Evolutionary conservation across 2,797 vertebrate genomes (phyloP).

Genomic region (Miichthys miiuy): DNA sequence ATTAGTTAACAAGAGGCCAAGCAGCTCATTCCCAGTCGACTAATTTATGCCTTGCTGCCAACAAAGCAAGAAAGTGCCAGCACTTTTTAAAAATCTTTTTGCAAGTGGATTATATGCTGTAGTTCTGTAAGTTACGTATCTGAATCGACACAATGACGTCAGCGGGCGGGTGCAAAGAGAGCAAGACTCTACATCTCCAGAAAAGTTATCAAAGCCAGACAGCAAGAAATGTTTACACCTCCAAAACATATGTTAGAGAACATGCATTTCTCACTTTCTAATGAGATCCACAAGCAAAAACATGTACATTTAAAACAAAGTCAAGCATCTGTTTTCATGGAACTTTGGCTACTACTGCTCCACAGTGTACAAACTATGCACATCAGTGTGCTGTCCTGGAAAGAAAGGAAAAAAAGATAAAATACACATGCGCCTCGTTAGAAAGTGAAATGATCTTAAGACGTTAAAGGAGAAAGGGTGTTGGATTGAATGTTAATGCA

Average conservation of each 20-base stretch:
- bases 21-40: conserved; percentile 10
- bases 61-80: neutral
- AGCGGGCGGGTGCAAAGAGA: neutral
- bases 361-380: neutral
- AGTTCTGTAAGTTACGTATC: conserved; percentile 1
- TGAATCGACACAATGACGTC: neutral
- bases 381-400: neutral
- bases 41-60: neutral
- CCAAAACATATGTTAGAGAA: neutral
- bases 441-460: neutral
- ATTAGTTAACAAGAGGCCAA: conserved; percentile 3
- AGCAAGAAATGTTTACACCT: neutral
- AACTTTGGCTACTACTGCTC: neutral
- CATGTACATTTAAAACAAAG: neutral
- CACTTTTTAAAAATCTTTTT: neutral
- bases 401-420: neutral
- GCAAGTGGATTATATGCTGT: neutral
- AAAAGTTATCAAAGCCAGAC: conserved; percentile 1
- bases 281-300: neutral
- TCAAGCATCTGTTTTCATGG: conserved; percentile 2
- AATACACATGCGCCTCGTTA: neutral
- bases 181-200: neutral
- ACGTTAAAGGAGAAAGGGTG: no score
- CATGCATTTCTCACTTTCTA: neutral
- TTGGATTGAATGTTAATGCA: neutral